Evolutionary conservation across 2,797 vertebrate genomes (phyloP).

Genomic region (Paguma larvata): DNA sequence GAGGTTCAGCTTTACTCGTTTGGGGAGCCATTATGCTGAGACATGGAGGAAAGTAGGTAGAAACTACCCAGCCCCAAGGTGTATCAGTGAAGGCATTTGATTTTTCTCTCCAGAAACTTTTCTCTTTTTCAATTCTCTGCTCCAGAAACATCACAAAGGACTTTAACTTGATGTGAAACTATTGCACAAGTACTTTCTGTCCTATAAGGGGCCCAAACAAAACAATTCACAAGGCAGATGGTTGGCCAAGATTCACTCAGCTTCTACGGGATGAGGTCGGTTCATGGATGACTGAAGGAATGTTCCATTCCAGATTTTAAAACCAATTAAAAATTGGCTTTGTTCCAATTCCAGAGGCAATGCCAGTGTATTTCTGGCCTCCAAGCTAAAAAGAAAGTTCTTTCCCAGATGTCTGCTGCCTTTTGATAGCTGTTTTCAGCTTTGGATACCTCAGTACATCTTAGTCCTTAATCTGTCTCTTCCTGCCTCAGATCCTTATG

Average conservation of each 20-base stretch:
- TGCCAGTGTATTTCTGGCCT: constrained; percentile 58
- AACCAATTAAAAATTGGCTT: constrained; percentile 76
- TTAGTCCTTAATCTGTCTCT: constrained; percentile 28
- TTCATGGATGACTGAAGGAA: constrained; percentile 70
- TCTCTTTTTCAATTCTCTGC: background rate
- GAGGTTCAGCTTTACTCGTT: background rate
- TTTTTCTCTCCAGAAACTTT: background rate
- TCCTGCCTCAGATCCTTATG: background rate
- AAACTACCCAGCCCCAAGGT: background rate
- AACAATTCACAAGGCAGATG: constrained; percentile 65
- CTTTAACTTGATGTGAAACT: constrained; percentile 31
- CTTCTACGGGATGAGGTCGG: constrained; percentile 19
- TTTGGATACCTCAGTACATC: background rate
- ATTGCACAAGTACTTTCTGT: constrained; percentile 45
- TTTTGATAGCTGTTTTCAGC: constrained; percentile 50
- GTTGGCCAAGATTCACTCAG: constrained; percentile 63
- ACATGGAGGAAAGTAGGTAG: background rate
- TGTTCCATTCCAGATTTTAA: constrained; percentile 70
- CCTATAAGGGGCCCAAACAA: constrained; percentile 1
- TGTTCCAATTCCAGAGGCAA: constrained; percentile 62
- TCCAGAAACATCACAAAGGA: background rate
- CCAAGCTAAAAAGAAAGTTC: constrained; percentile 25
- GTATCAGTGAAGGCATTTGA: background rate
- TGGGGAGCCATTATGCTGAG: background rate
- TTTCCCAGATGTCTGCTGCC: constrained; percentile 41